These are phyloP conservation scores for Rhombomys opimus DNA, from an alignment of 2,113 vertebrate genomes.

Conservation along the genomic window DNA sequence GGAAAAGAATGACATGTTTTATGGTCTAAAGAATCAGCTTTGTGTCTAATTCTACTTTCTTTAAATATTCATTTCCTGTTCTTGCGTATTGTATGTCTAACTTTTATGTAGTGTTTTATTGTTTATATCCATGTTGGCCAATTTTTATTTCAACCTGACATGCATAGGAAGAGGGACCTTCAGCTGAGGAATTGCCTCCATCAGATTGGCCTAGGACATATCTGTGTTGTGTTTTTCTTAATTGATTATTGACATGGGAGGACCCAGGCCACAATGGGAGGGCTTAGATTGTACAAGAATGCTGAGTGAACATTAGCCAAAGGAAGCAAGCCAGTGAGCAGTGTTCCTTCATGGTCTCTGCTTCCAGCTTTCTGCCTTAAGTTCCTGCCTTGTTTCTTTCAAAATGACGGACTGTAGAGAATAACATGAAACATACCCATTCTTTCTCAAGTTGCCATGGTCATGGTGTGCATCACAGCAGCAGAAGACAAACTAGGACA, in stretches of 20 bases:
- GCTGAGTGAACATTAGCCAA: not conserved
- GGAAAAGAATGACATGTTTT: not conserved
- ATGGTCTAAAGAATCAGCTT: not conserved
- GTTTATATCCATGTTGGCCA: not conserved
- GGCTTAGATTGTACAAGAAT: not conserved
- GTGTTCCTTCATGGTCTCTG: not conserved
- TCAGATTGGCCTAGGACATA: not conserved
- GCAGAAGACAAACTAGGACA: not conserved
- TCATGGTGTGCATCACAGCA: not conserved
- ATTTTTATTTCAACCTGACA: not conserved
- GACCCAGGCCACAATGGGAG: not conserved
- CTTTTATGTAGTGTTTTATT: conserved; percentile 21
- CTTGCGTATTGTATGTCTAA: conserved; percentile 16
- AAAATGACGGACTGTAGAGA: not conserved
- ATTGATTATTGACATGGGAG: not conserved
- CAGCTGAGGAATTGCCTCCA: not conserved
- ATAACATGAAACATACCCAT: not conserved
- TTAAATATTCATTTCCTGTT: not conserved
- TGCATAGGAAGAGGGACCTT: not conserved
- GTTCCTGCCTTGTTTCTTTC: not conserved
- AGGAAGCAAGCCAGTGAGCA: not conserved
- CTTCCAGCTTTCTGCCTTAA: not conserved
- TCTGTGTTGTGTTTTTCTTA: not conserved
- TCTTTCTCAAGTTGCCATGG: not conserved
- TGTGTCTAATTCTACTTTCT: not conserved